Evolutionary conservation across 2,888 invertebrate genomes (phyloP), one percentile per base, ranked within the genome.

Genomic region (Molanna angustata): DNA sequence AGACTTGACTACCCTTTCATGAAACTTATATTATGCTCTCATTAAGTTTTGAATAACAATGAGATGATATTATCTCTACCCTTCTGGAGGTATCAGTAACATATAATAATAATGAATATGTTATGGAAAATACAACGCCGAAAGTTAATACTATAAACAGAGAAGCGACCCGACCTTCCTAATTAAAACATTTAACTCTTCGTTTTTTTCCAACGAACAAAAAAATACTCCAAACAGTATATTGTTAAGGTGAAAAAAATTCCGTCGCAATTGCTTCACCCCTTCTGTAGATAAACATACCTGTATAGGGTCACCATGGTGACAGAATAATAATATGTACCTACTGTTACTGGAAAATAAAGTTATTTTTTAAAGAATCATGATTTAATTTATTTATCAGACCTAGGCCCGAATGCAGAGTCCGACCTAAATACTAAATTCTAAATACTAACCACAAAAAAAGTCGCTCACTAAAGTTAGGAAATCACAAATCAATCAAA

Each of bases 101-200:
- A 53, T 45, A 49, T 42, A 42, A 41, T 51, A 33, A 42, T 51
- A 56, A 59, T 59, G 59, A 59, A 59, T 52, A 56, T 54, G 59
- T 59, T 53, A 54, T 35, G 46, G 45, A 41, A 52, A 56, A 52
- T 42, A 56, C 42, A 40, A 52, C 32, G 47, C 51, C 51, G 47
- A 43, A 50, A 45, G 50, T 42, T 49, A 48, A 49, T n/a, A n/a
- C n/a, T n/a, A n/a, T n/a, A n/a, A n/a, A n/a, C n/a, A n/a, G n/a
- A n/a, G n/a, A 31, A 57, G 49, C 42, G 45, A 52, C 39, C 43
- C 54, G 49, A 54, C 54, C 52, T 44, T 20, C 42, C 49, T 59
- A 59, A 59, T 59, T 59, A 59, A 59, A 59, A 59, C 56, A 56
- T 59, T 59, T 56, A 54, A 37, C 49, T 20, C 19, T 56, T 53